Base-by-base conservation (phyloP, 1,140 invertebrate genomes). In the Cyclina sinensis region DNA sequence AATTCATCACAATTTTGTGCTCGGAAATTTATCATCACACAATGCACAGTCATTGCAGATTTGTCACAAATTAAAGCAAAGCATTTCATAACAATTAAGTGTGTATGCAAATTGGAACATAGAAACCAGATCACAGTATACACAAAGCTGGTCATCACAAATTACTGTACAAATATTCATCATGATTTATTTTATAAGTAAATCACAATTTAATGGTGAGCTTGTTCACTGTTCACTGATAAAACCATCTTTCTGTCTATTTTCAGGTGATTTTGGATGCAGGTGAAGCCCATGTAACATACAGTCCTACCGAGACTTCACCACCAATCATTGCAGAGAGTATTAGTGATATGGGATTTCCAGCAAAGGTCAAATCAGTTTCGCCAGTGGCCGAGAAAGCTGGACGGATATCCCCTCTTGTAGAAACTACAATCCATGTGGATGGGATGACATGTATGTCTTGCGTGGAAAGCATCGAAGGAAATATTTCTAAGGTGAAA, bases 371-470 rank as follows among this genome's bases (percentile, higher is more conserved):
- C 27, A 92, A 91, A 59, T 48, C 59, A 21, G 92, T 93, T 1
- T 54, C 87, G 3, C 91, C 91, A 30, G 76, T 57, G 37, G 7
- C 85, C 18, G 88, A 90, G 12, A 54, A 48, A 59, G 70, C 11
- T 68, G 48, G 24, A 30, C 12, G 46, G 16, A 51, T 43, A 30
- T 59, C 16, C 27, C 68, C 83, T 9, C 65, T 87, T 35, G 12
- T 73, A n/a, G 89, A 85, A 18, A 76, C 86, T 0, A 70, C 85
- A 24, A 74, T 92, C 1, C 54, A 70, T 82, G 76, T 92, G 0
- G 79, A 91, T 24, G 94, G 95, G 27, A 95, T 95, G 95, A 95
- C 95, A 18, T 95, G 95, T 86, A 89, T 93, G 84, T 96, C 95
- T 5, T 95, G 95, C 90, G 96, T 96, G 0, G 89, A 89, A 51